Evolutionary conservation across 2,797 vertebrate genomes (phyloP).

Genomic region (Pyrocephalus nanus): DNA sequence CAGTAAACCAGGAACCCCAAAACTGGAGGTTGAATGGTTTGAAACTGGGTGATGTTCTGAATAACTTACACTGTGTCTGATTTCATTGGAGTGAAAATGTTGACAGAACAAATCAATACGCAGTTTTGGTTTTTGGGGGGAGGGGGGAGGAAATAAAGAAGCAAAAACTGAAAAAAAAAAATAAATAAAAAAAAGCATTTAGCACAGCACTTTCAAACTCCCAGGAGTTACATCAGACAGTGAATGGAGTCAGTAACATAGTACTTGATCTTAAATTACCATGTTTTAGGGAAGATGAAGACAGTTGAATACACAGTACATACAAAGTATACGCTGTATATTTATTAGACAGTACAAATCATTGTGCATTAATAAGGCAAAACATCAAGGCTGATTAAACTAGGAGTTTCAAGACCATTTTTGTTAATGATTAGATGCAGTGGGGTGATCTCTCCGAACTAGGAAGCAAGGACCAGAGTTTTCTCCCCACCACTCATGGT

Average conservation of each 20-base stretch:
- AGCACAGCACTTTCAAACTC: constrained; percentile 62
- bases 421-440: not conserved
- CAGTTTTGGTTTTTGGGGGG: not conserved
- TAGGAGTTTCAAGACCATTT: constrained; percentile 84
- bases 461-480: not conserved
- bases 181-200: not conserved
- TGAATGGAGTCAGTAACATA: constrained; percentile 65
- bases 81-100: not conserved
- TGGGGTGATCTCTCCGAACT: constrained; percentile 16
- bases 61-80: not conserved
- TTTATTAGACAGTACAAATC: constrained; percentile 86
- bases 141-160: not conserved
- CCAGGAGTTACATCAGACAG: constrained; percentile 49
- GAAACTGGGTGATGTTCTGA: not conserved
- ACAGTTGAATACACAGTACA: constrained; percentile 78
- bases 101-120: not conserved
- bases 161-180: not conserved
- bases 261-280: constrained; percentile 55
- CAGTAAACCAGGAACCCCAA: not conserved
- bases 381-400: constrained; percentile 87
- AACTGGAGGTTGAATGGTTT: not conserved
- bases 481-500: not conserved
- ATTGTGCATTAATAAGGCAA: constrained; percentile 96
- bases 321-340: constrained; percentile 78
- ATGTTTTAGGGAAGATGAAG: constrained; percentile 66